Evolutionary conservation across 2,113 vertebrate species (phyloP), one percentile per base, ranked within the genome.

Genomic region (Melanerpes aurifrons): DNA sequence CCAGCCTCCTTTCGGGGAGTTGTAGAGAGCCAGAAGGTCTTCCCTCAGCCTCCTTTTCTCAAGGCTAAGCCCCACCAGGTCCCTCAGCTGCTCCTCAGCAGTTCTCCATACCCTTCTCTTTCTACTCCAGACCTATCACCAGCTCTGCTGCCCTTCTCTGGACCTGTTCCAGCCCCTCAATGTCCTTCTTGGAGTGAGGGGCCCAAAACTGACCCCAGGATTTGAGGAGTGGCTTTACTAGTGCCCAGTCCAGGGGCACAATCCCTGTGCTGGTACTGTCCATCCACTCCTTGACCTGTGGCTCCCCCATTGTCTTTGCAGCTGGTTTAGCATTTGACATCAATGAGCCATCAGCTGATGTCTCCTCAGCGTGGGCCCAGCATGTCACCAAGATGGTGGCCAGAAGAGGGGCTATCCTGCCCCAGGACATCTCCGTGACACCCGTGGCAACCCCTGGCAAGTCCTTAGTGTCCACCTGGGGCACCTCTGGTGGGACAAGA

Each of bases 331-430:
- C 98, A 11, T 99, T 99, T 28, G 99, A 99, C 57, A 94, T 99
- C 72, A 99, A 99, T 3, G 99, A 99, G 89, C 98, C 99, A 0
- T 99, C 99, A 1, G 98, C 98, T 0, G 99, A 99, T 8, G 96
- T 99, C 94, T 99, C 99, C 24, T 99, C 99, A 1, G 98, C 99
- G 1, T 99, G 99, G 99, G 99, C 99, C 3, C 99, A 99, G 94
- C 99, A 99, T 9, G 98, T 99, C 96, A 99, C 99, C 72, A 99
- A 99, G 97, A 99, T 99, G 98, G 99, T 99, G 93, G 99, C 99
- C 93, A 98, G 99, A 86, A 98, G 99, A 95, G 99, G 99, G 6
- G 99, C 99, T 37, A 99, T 99, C 95, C 97, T 99, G 84, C 99
- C 99, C 28, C 99, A 99, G 97, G 99, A 99, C 77, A 94, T 99